Conservation (phyloP, 2,888 invertebrate genomes). For the Rhagium mordax region DNA sequence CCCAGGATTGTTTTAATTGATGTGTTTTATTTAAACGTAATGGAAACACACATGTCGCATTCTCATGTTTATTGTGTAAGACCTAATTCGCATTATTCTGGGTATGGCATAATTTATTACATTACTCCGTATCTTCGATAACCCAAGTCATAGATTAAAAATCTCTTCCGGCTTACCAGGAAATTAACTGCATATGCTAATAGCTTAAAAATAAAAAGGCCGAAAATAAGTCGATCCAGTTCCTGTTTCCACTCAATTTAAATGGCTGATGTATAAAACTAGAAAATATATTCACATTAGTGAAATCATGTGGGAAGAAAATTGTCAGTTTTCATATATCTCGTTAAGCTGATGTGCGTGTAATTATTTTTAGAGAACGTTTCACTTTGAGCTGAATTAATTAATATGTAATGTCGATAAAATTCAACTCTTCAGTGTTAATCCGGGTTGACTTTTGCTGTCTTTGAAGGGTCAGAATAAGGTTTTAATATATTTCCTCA, state of each 20-base stretch:
- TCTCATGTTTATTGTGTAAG: background rate
- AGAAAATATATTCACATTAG: background rate
- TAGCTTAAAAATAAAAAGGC: too few relatives aligned
- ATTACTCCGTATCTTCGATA: too few relatives aligned
- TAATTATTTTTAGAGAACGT: background rate
- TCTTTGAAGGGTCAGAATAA: background rate
- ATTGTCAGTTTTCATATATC: background rate
- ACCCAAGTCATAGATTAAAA: too few relatives aligned
- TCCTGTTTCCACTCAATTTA: too few relatives aligned
- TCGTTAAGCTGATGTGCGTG: background rate
- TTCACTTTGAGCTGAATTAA: background rate
- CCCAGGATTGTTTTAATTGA: constrained; percentile 4
- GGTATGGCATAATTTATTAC: too few relatives aligned
- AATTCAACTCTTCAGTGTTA: background rate
- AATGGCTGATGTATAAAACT: too few relatives aligned
- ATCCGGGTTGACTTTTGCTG: background rate
- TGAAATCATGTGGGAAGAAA: background rate
- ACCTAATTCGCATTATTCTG: too few relatives aligned
- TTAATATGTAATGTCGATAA: background rate
- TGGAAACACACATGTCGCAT: background rate
- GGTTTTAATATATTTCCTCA: background rate
- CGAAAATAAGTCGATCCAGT: too few relatives aligned
- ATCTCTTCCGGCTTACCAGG: too few relatives aligned
- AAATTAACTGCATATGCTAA: too few relatives aligned
- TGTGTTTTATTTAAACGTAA: background rate